Evolutionary conservation across 1,140 invertebrate genomes (phyloP).

Genomic region (Leucophenga varia): DNA sequence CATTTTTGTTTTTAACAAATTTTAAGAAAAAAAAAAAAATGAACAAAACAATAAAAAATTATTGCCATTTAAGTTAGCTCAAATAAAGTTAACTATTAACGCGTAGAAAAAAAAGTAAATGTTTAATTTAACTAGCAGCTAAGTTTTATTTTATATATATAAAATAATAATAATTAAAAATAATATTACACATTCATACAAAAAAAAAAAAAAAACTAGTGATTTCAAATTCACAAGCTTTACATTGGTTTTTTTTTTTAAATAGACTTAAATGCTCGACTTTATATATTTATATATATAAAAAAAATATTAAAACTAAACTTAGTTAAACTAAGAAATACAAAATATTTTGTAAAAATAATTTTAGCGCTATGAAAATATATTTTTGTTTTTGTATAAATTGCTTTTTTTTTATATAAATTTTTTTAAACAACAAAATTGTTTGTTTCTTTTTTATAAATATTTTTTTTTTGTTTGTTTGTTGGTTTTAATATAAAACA

Average conservation of each 20-base stretch:
- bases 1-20: too few species aligned
- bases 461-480: not conserved
- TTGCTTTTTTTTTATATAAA: constrained; percentile 3
- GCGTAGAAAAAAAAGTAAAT: constrained; percentile 17
- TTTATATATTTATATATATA: not conserved
- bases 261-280: too few species aligned
- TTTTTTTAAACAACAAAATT: too few species aligned
- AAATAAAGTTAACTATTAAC: not conserved
- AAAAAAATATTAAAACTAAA: constrained; percentile 12
- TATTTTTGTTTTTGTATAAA: too few species aligned
- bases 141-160: too few species aligned
- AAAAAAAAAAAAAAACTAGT: not conserved
- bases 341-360: constrained; percentile 6
- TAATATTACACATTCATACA: too few species aligned
- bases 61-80: not conserved
- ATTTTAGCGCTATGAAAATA: constrained; percentile 7
- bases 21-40: too few species aligned
- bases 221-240: constrained; percentile 1
- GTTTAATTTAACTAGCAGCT: too few species aligned
- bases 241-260: too few species aligned
- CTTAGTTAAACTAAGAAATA: constrained; percentile 36
- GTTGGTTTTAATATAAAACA: constrained; percentile 52
- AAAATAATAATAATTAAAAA: too few species aligned
- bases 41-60: constrained; percentile 23
- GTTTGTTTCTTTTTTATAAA: constrained; percentile 4